A percentile compares a stretch with the other conserved stretches of the same genome.
Evolutionary conservation across 1,140 invertebrate genomes (phyloP).

Genomic region (Drosophila kurseongensis): DNA sequence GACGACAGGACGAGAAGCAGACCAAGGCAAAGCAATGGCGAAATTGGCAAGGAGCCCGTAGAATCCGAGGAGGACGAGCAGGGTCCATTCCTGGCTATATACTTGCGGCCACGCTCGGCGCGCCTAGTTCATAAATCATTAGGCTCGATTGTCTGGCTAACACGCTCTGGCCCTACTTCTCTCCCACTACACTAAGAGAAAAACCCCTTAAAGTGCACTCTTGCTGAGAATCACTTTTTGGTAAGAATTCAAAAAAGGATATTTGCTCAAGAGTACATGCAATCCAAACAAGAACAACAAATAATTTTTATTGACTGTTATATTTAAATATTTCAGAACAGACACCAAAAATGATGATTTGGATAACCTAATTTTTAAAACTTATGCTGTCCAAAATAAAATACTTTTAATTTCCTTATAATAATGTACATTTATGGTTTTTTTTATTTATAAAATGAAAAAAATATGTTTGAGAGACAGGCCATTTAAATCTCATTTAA

Average conservation of each 20-base stretch:
- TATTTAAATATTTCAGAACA: no score
- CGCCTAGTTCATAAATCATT: constrained; percentile 78
- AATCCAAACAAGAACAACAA: no score
- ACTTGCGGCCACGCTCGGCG: constrained; percentile 65
- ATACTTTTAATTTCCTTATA: no score
- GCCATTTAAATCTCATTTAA: no score
- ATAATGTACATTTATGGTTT: no score
- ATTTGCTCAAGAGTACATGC: background rate
- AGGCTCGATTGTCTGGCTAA: constrained; percentile 79
- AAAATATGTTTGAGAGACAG: no score
- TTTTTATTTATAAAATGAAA: no score
- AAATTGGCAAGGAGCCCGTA: constrained; percentile 51
- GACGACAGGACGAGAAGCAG: background rate
- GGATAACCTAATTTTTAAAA: no score
- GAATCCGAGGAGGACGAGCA: background rate
- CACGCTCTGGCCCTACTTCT: constrained; percentile 53
- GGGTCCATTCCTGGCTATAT: constrained; percentile 9
- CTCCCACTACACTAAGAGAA: constrained; percentile 6
- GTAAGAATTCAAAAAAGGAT: no score
- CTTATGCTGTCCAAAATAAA: no score
- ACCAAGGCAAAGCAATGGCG: constrained; percentile 25
- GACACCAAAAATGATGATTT: no score
- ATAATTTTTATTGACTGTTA: no score
- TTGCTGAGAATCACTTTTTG: background rate
- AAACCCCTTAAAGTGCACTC: background rate